Evolutionary conservation across 2,113 vertebrate genomes (phyloP).

Genomic region (Hypanus sabinus): DNA sequence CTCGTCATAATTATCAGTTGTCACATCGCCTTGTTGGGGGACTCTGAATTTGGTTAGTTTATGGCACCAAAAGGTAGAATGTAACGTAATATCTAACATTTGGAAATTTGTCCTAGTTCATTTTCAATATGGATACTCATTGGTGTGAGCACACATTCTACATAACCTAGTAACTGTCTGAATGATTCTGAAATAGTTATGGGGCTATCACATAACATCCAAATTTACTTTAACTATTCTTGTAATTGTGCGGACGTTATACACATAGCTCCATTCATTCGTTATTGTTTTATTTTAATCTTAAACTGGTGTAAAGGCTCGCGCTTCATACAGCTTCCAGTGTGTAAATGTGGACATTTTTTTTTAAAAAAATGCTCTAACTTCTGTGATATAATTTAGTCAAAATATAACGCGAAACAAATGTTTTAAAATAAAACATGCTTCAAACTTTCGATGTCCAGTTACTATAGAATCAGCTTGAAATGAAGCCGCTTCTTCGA

Average conservation of each 20-base stretch:
- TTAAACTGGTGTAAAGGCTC: not conserved
- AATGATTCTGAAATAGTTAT: not conserved
- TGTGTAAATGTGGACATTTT: not conserved
- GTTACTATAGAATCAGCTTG: not conserved
- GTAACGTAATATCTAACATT: not conserved
- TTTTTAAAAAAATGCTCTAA: not conserved
- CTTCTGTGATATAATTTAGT: not conserved
- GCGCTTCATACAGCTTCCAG: not conserved
- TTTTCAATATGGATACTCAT: not conserved
- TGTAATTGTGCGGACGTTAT: not conserved
- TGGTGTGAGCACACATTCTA: not conserved
- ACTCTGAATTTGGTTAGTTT: too few species aligned
- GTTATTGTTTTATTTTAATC: not conserved
- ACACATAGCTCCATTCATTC: not conserved
- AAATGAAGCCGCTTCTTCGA: not conserved
- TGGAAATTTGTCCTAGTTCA: not conserved
- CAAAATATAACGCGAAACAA: not conserved
- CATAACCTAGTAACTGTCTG: not conserved
- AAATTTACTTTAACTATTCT: not conserved
- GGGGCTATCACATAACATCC: not conserved
- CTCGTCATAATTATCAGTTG: not conserved
- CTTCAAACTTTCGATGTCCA: not conserved
- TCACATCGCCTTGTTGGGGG: not conserved
- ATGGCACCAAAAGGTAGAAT: not conserved
- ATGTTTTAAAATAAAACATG: not conserved